phyloP scores from a whole-genome alignment of 2,797 vertebrate species.

The Philypnodon macrostomus region DNA sequence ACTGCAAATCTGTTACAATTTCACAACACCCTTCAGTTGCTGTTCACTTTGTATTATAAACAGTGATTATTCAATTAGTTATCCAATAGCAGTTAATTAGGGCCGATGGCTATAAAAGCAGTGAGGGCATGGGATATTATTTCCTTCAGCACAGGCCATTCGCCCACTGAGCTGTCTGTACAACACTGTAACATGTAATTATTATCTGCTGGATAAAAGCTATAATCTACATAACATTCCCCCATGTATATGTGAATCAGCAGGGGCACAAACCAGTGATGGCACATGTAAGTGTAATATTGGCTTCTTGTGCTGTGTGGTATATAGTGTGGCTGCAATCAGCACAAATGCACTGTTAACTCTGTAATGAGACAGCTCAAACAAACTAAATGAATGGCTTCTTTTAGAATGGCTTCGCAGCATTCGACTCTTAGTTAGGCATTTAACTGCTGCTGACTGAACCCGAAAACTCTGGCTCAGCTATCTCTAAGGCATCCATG shows the following conservation, averaged over 20 bases:
- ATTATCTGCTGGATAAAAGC: constrained; percentile 22
- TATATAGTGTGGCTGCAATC: constrained; percentile 62
- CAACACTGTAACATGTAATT: constrained; percentile 19
- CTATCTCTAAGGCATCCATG: constrained; percentile 8
- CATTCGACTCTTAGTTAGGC: constrained; percentile 51
- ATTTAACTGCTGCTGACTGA: constrained; percentile 31
- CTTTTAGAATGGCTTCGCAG: constrained; percentile 52
- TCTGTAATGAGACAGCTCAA: constrained; percentile 71
- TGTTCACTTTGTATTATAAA: not conserved
- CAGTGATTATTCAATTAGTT: constrained; percentile 9
- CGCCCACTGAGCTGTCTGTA: constrained; percentile 9
- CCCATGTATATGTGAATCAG: not conserved
- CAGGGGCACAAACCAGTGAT: not conserved
- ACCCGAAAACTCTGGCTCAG: constrained; percentile 1
- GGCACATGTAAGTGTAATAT: too few relatives aligned
- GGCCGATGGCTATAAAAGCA: constrained; percentile 11
- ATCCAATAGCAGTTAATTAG: constrained; percentile 6
- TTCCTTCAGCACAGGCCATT: constrained; percentile 9
- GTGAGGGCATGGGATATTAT: constrained; percentile 14
- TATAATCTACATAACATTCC: constrained; percentile 10
- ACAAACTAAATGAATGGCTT: constrained; percentile 69
- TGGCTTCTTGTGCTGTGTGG: constrained; percentile 61
- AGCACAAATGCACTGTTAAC: constrained; percentile 72
- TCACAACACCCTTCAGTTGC: too few relatives aligned
- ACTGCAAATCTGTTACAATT: too few relatives aligned